These are phyloP conservation scores for Hirudinaria manillensis DNA, from an alignment of 2,888 invertebrate species.

Conservation along the genomic window DNA sequence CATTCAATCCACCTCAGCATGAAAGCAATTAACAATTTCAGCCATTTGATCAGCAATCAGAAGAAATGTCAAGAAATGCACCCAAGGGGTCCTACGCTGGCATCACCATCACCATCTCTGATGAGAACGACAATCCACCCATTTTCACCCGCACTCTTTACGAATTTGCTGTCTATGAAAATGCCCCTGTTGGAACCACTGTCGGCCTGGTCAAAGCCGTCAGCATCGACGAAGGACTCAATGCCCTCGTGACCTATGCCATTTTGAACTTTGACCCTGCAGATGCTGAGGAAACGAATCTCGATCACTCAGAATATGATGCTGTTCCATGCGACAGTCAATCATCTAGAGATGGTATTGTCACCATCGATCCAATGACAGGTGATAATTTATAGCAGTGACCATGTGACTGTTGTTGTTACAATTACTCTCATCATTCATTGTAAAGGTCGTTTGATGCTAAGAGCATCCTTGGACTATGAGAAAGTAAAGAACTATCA, in stretches of 20 bases:
- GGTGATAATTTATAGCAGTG: not conserved
- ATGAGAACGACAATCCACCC: not conserved
- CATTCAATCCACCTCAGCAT: not conserved
- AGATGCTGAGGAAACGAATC: not conserved
- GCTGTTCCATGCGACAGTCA: not conserved
- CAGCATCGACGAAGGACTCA: conserved; percentile 4
- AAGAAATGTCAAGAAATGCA: too few species aligned
- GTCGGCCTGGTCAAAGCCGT: not conserved
- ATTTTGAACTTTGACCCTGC: not conserved
- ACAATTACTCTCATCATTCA: not conserved
- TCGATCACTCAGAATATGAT: not conserved
- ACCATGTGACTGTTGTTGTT: not conserved
- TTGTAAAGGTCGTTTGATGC: not conserved
- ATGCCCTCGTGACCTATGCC: conserved; percentile 5
- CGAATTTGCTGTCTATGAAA: not conserved
- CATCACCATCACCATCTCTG: not conserved
- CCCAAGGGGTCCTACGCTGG: not conserved
- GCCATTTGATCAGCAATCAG: too few species aligned
- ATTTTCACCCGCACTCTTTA: not conserved
- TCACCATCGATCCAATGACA: not conserved
- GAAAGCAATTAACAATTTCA: too few species aligned
- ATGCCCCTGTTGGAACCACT: not conserved
- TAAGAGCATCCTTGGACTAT: not conserved
- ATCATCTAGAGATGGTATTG: not conserved
- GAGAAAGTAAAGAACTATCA: not conserved